Evolutionary conservation across 1,140 invertebrate genomes (phyloP).

Genomic region (Leptinotarsa lineolata): DNA sequence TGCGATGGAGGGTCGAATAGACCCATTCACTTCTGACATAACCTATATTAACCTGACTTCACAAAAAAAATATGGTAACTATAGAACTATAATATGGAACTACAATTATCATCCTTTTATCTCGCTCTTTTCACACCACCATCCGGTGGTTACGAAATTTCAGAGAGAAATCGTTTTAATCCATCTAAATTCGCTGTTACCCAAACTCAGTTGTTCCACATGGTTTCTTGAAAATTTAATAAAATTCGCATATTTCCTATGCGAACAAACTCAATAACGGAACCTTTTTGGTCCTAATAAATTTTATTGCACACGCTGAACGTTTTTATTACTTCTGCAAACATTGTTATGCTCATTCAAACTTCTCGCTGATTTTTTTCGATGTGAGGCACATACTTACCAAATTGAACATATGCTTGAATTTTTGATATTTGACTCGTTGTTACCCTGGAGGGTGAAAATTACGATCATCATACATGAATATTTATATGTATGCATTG

Average conservation of each 20-base stretch:
- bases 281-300: constrained; percentile 38
- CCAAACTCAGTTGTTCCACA: constrained; percentile 37
- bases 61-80: too few relatives aligned
- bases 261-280: constrained; percentile 38
- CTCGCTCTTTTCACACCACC: too few relatives aligned
- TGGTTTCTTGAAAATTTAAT: constrained; percentile 41
- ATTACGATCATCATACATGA: too few relatives aligned
- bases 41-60: too few relatives aligned
- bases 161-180: neutral
- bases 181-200: constrained; percentile 10
- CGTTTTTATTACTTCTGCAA: constrained; percentile 39
- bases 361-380: constrained; percentile 19
- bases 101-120: too few relatives aligned
- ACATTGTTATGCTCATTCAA: constrained; percentile 33
- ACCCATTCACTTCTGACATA: too few relatives aligned
- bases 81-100: too few relatives aligned
- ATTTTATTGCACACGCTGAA: constrained; percentile 39
- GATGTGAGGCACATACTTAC: constrained; percentile 15
- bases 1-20: too few relatives aligned
- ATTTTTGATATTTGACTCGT: too few relatives aligned
- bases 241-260: constrained; percentile 40
- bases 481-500: too few relatives aligned
- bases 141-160: too few relatives aligned
- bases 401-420: neutral
- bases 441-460: too few relatives aligned